These are phyloP conservation scores for Heliothis virescens DNA, from an alignment of 1,140 invertebrate species.

Conservation along the genomic window DNA sequence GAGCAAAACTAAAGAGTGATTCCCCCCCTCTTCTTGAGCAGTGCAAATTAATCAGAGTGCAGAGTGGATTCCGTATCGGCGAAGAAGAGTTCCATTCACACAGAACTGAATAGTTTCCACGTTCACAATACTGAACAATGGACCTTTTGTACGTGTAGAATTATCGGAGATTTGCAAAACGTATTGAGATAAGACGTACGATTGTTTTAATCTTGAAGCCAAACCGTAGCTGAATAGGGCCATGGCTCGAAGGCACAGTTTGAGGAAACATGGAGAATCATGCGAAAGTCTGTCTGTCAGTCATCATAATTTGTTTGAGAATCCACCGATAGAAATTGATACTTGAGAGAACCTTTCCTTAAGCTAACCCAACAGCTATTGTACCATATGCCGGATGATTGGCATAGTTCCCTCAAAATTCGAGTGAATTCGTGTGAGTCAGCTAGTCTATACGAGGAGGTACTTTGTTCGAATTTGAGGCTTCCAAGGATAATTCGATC, in stretches of 20 bases:
- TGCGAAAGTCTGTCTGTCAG: too few species aligned
- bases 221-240: neutral
- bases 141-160: constrained; percentile 34
- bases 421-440: too few species aligned
- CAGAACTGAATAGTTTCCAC: constrained; percentile 41
- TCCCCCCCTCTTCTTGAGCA: neutral
- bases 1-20: neutral
- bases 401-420: too few species aligned
- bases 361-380: too few species aligned
- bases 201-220: neutral
- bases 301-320: too few species aligned
- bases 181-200: constrained; percentile 32
- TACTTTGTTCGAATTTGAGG: neutral
- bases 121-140: constrained; percentile 44
- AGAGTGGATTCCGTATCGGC: constrained; percentile 19
- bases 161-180: constrained; percentile 40
- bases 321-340: too few species aligned
- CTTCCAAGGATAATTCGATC: neutral
- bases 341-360: too few species aligned
- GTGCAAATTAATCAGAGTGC: constrained; percentile 42
- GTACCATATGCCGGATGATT: too few species aligned
- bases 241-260: too few species aligned
- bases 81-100: constrained; percentile 26
- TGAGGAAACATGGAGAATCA: too few species aligned
- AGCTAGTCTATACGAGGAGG: neutral